phyloP scores from a whole-genome alignment of 1,140 invertebrate genomes.

The Tetragonula clypearis region DNA sequence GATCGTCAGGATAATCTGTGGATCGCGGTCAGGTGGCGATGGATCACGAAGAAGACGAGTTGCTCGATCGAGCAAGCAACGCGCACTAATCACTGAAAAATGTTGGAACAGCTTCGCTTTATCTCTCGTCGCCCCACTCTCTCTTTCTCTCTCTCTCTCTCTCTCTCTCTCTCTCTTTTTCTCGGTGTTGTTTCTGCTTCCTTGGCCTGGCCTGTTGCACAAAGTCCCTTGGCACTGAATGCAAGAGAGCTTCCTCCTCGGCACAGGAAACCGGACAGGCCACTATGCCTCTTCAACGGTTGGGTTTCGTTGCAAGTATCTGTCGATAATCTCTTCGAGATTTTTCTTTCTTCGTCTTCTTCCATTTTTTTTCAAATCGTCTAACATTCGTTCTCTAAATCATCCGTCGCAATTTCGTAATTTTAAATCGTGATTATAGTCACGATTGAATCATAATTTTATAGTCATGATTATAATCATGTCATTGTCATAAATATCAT shows the following conservation, averaged over 20 bases:
- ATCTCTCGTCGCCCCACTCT: conserved; percentile 53
- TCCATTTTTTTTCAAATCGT: no score
- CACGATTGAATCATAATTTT: no score
- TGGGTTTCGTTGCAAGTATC: no score
- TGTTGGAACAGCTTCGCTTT: conserved; percentile 28
- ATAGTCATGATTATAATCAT: no score
- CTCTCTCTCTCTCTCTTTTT: no score
- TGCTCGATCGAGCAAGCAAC: conserved; percentile 43
- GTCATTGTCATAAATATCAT: no score
- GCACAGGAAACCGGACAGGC: conserved; percentile 5
- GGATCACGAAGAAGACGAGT: background rate
- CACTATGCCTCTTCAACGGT: background rate
- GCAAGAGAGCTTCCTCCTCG: background rate
- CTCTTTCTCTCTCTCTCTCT: background rate
- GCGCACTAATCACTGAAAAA: conserved; percentile 61
- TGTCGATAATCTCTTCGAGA: background rate
- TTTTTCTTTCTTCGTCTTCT: no score
- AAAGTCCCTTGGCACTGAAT: conserved; percentile 2
- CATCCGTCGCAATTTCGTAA: no score
- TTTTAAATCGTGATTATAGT: no score
- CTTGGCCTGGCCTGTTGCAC: background rate
- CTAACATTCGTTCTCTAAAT: no score
- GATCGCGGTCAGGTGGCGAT: no score
- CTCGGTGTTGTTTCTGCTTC: conserved; percentile 4
- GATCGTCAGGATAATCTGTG: no score